A percentile compares a stretch with the other conserved stretches of the same genome.
Evolutionary conservation across 2,888 invertebrate genomes (phyloP).

Genomic region (Cantharis lateralis): DNA sequence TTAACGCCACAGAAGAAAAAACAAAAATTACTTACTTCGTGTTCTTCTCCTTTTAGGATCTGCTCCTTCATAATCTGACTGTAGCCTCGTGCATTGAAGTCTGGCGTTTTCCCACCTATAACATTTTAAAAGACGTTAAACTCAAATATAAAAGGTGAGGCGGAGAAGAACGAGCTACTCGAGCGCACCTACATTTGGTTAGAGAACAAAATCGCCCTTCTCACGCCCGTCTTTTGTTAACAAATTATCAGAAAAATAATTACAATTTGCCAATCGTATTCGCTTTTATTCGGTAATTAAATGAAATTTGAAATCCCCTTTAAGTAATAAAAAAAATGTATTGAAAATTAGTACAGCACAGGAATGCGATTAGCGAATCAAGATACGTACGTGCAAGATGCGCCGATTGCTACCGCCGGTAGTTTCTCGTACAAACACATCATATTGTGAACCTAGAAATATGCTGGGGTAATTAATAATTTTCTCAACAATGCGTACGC

Average conservation of each 20-base stretch:
- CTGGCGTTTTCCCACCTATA: constrained; percentile 97
- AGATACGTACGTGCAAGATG: constrained; percentile 58
- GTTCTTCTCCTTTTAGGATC: constrained; percentile 86
- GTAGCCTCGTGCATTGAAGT: constrained; percentile 91
- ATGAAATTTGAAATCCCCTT: neutral
- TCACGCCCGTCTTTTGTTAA: constrained; percentile 27
- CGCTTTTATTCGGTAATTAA: constrained; percentile 33
- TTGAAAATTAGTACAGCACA: constrained; percentile 7
- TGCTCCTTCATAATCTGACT: constrained; percentile 98
- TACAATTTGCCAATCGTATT: constrained; percentile 43
- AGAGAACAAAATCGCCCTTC: constrained; percentile 39
- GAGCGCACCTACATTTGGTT: constrained; percentile 16
- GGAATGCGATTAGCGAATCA: constrained; percentile 48
- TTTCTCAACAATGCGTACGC: constrained; percentile 59
- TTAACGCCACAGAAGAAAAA: too few relatives aligned
- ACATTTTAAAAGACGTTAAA: constrained; percentile 47
- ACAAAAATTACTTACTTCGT: constrained; percentile 69
- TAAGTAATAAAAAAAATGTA: neutral
- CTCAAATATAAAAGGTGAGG: constrained; percentile 7
- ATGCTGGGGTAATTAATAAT: constrained; percentile 67
- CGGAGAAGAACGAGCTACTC: constrained; percentile 20
- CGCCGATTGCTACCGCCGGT: constrained; percentile 47
- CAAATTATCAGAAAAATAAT: constrained; percentile 8
- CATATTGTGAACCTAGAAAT: constrained; percentile 63
- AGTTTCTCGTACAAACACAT: constrained; percentile 54